Conservation (phyloP, 2,888 invertebrate genomes). For the Petrolisthes manimaculis region DNA sequence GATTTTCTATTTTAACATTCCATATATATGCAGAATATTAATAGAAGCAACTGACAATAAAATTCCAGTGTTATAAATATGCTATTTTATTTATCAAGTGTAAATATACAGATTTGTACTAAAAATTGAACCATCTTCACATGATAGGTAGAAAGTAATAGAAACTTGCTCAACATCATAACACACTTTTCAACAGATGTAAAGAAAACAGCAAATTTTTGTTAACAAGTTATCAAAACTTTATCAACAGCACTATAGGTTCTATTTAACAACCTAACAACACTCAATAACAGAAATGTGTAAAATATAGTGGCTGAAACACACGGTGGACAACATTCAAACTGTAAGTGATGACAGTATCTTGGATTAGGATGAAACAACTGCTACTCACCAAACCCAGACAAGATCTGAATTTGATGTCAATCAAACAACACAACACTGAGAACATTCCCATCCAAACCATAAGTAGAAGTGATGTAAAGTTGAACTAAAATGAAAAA, state of each 20-base stretch:
- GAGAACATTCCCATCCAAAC: not conserved
- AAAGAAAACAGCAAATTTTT: no score
- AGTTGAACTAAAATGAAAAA: no score
- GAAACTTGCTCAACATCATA: no score
- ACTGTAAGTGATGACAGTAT: slow-evolving; percentile 10
- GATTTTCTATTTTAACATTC: slow-evolving; percentile 42
- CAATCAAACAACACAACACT: not conserved
- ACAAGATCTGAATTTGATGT: not conserved
- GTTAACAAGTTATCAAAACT: no score
- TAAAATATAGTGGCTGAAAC: no score
- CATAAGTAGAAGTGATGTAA: no score
- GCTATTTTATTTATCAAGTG: not conserved
- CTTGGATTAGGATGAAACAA: no score
- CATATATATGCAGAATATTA: slow-evolving; percentile 33
- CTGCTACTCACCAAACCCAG: not conserved
- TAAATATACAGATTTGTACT: slow-evolving; percentile 3
- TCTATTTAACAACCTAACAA: no score
- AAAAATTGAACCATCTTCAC: not conserved
- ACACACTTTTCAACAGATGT: no score
- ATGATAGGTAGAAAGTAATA: no score
- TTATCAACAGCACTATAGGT: no score
- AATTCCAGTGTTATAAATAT: slow-evolving; percentile 16
- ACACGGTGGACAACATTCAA: slow-evolving; percentile 4
- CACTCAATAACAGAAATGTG: no score
- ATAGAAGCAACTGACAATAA: slow-evolving; percentile 33